Conservation (phyloP, 2,113 vertebrate species). For the Suncus etruscus region DNA sequence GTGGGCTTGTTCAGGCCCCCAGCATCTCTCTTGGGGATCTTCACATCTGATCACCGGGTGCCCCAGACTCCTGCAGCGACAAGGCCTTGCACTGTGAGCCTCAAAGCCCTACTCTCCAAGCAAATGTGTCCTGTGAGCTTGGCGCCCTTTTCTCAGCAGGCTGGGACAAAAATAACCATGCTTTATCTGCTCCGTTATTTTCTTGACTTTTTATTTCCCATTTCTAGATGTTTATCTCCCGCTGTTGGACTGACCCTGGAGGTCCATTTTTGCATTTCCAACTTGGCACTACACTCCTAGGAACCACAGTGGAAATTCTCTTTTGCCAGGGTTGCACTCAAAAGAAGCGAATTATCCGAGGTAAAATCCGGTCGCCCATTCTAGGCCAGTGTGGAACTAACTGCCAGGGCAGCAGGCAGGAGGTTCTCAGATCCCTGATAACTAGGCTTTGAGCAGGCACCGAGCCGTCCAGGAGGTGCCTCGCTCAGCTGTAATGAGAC, state of each 20-base stretch:
- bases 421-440: conserved; percentile 51
- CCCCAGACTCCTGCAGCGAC: not conserved
- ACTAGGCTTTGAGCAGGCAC: conserved; percentile 34
- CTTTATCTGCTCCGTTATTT: accelerated
- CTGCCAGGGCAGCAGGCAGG: not conserved
- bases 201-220: not conserved
- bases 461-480: conserved; percentile 58
- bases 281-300: conserved; percentile 74
- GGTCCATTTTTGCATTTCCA: accelerated
- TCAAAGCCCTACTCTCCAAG: not conserved
- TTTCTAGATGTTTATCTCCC: not conserved
- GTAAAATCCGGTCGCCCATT: not conserved
- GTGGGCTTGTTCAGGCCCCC: not conserved
- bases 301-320: conserved; percentile 21
- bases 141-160: no score
- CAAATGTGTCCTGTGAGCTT: no score
- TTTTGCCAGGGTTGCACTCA: not conserved
- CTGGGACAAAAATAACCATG: not conserved
- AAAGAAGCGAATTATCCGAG: not conserved
- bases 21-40: not conserved
- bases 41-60: not conserved
- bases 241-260: no score
- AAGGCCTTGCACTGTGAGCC: not conserved
- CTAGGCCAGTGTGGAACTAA: not conserved
- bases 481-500: conserved; percentile 82